Conservation (phyloP, 2,888 invertebrate species). For the Agriopis marginaria region DNA sequence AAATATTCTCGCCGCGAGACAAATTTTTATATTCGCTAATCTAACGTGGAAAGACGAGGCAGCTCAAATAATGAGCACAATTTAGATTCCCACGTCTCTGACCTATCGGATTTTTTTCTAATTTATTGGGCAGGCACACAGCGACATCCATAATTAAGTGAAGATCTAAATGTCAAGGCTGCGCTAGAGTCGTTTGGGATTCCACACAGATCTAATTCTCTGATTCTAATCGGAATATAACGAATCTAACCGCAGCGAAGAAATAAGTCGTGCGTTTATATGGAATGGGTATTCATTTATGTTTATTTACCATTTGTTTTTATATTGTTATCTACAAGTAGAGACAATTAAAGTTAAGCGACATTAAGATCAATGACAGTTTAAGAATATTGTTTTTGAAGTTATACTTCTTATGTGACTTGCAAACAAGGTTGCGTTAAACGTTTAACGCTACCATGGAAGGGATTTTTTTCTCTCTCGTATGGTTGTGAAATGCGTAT, state of each 20-base stretch:
- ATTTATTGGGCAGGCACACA: conserved; percentile 39
- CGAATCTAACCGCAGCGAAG: not conserved
- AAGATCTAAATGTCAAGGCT: conserved; percentile 52
- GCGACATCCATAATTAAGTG: conserved; percentile 47
- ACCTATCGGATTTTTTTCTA: conserved; percentile 43
- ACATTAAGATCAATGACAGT: not conserved
- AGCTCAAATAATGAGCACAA: conserved; percentile 30
- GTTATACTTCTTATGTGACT: too few species aligned
- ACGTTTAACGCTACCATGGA: too few species aligned
- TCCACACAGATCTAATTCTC: conserved; percentile 27
- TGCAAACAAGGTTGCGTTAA: too few species aligned
- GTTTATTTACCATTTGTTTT: too few species aligned
- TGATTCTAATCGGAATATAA: conserved; percentile 8
- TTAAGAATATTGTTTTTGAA: not conserved
- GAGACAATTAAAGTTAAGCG: too few species aligned
- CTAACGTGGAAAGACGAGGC: not conserved
- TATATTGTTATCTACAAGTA: too few species aligned
- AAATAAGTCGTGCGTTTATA: not conserved
- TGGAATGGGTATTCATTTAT: too few species aligned
- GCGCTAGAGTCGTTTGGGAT: conserved; percentile 33
- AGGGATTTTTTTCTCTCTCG: too few species aligned
- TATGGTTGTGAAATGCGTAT: too few species aligned
- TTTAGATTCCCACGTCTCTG: conserved; percentile 44
- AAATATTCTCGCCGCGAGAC: not conserved
- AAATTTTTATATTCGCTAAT: not conserved